Conservation (phyloP, 2,888 invertebrate genomes). For the Eupelmus urozonus region DNA sequence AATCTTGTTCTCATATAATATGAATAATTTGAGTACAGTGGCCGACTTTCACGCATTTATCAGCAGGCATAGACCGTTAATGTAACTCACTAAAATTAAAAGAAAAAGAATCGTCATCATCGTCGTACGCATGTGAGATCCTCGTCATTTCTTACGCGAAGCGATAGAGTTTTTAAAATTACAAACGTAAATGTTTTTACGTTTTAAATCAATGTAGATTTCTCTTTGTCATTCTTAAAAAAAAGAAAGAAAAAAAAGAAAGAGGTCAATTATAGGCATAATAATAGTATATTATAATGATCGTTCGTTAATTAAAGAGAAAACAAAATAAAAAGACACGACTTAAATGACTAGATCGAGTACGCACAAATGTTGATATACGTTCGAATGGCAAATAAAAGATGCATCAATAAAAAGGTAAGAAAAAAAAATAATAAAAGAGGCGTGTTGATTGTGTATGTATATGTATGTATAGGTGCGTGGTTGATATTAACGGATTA, state of each 20-base stretch:
- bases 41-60: slow-evolving; percentile 67
- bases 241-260: slow-evolving; percentile 41
- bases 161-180: slow-evolving; percentile 51
- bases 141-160: slow-evolving; percentile 52
- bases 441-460: slow-evolving; percentile 47
- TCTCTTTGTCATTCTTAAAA: slow-evolving; percentile 52
- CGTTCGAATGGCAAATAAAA: slow-evolving; percentile 59
- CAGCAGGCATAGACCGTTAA: slow-evolving; percentile 75
- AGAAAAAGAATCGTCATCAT: slow-evolving; percentile 56
- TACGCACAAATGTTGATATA: slow-evolving; percentile 60
- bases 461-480: slow-evolving; percentile 43
- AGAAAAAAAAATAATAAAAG: slow-evolving; percentile 50
- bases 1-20: slow-evolving; percentile 72
- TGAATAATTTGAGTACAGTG: slow-evolving; percentile 73
- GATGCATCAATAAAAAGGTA: slow-evolving; percentile 48
- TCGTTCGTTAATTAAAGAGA: slow-evolving; percentile 50
- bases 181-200: slow-evolving; percentile 46
- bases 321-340: slow-evolving; percentile 55
- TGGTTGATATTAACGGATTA: slow-evolving; percentile 72
- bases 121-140: slow-evolving; percentile 55
- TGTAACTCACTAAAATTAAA: slow-evolving; percentile 65
- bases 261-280: slow-evolving; percentile 44
- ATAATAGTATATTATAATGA: slow-evolving; percentile 43
- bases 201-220: slow-evolving; percentile 52
- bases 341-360: slow-evolving; percentile 69